Evolutionary conservation across 2,113 vertebrate species (phyloP), one percentile per base, ranked within the genome.

Genomic region (Polypterus bichir): DNA sequence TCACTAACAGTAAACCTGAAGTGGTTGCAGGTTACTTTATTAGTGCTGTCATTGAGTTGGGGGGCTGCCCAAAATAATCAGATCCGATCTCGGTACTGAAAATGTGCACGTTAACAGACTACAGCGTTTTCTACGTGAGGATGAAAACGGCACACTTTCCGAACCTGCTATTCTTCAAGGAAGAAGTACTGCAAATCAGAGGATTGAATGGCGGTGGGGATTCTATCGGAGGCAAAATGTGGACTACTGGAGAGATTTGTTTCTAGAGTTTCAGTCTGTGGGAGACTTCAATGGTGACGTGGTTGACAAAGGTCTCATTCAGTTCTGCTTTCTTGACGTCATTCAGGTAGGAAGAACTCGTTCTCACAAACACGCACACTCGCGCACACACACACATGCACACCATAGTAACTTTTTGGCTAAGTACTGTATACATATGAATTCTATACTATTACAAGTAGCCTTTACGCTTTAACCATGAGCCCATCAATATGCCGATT

Each of bases 281-380:
- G 64, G 58, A 8, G 62, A 55, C 48, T 64, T 57, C 54, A 61
- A 11, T 59, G 66, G 62, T 10, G 59, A 64, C 61, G 47, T 60
- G 1, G 48, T 64, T 47, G 59, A 64, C 48, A 68, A 64, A 62
- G 66, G 59, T 47, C 62, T 64, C 10, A 54, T 63, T 9, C 59
- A 68, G n/a, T 68, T 68, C 46, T 68, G 62, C 63, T 61, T 68
- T 53, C 62, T 64, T 5, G 54, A 62, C 9, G 27, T 63, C 10
- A 63, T 66, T 47, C 56, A 63, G 45, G 61, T 54, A 59, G 27
- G 27, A 27, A 27, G 27, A 27, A 27, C 27, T 27, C 27, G 2
- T 27, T 27, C 27, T 1, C 27, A 27, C 27, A 27, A 27, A 27
- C 27, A 27, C 27, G 27, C 27, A 27, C 27, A 27, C 27, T 27